Evolutionary conservation across 1,140 invertebrate species (phyloP).

Genomic region (Pseudomyrmex cubaensis): DNA sequence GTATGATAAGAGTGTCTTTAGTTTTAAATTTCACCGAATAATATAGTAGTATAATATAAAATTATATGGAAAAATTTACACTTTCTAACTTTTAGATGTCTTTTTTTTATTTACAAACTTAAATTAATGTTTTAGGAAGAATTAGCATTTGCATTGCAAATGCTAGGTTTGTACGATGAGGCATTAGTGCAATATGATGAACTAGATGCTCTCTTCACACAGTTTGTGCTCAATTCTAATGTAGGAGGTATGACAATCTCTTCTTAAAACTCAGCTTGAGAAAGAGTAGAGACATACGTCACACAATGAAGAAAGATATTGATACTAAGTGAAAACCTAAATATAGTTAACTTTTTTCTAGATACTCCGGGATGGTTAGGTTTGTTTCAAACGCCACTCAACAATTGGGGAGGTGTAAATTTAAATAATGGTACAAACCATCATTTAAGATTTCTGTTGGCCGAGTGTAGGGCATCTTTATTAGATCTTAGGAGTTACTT

Average conservation of each 20-base stretch:
- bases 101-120: neutral
- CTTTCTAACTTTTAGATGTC: slow-evolving; percentile 11
- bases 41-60: no score
- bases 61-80: slow-evolving; percentile 20
- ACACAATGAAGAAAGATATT: neutral
- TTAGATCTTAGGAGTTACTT: slow-evolving; percentile 97
- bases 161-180: slow-evolving; percentile 97
- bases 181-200: slow-evolving; percentile 98
- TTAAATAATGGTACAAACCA: slow-evolving; percentile 89
- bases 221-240: slow-evolving; percentile 97
- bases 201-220: slow-evolving; percentile 97
- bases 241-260: slow-evolving; percentile 87
- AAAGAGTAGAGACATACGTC: neutral
- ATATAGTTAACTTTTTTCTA: slow-evolving; percentile 74
- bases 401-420: slow-evolving; percentile 93
- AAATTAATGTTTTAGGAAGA: slow-evolving; percentile 91
- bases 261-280: neutral
- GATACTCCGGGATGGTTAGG: slow-evolving; percentile 93
- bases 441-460: slow-evolving; percentile 89
- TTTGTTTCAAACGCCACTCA: slow-evolving; percentile 91
- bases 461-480: slow-evolving; percentile 90
- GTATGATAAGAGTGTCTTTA: neutral
- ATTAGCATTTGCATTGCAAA: slow-evolving; percentile 97
- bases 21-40: no score
- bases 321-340: slow-evolving; percentile 42